Evolutionary conservation across 2,888 invertebrate species (phyloP), one percentile per base, ranked within the genome.

Genomic region (Alitta virens): DNA sequence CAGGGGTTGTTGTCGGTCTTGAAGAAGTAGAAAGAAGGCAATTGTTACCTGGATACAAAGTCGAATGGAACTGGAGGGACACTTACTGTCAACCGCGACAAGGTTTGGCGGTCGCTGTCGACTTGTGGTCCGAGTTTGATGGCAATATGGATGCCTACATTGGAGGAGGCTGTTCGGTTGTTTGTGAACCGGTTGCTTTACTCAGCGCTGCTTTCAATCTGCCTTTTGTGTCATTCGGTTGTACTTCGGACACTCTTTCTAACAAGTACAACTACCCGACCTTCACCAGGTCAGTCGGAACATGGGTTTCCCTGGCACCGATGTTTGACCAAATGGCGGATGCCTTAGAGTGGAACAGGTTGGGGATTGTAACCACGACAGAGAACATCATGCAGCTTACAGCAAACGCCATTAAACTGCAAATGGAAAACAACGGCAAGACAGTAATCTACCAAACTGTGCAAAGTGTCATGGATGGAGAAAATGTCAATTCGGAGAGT

Each of bases 211-310:
- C 26, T 5, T 53, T 25, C 14, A 53, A 53, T 24, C 33, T 53
- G 5, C 53, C 53, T n/a, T 53, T 9, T 14, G 21, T 24, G 7
- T 53, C 53, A 7, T 53, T 26, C 53, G 53, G 53, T 23, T 53
- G 53, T 53, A n/a, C 24, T 16, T 26, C 26, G n/a, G 26, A 25
- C 53, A 53, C 26, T 24, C 53, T 53, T 16, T 53, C 53, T 2
- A 53, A 53, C 21, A 53, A 53, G n/a, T 26, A 53, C 33, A 53
- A 27, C 53, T 53, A 53, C 33, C 53, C 53, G n/a, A 53, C 53
- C n/a, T 25, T 53, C 53, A 26, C 26, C n/a, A 5, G 53, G 23
- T 16, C 53, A 5, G 53, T 53, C n/a, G 53, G 53, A n/a, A 25
- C 53, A 5, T 53, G 26, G 26, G 26, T 27, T 5, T 26, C 26